Percentiles rank a stretch among this genome's conserved stretches.
Conservation (phyloP, 2,797 vertebrate genomes). For the Intellagama lesueurii region DNA sequence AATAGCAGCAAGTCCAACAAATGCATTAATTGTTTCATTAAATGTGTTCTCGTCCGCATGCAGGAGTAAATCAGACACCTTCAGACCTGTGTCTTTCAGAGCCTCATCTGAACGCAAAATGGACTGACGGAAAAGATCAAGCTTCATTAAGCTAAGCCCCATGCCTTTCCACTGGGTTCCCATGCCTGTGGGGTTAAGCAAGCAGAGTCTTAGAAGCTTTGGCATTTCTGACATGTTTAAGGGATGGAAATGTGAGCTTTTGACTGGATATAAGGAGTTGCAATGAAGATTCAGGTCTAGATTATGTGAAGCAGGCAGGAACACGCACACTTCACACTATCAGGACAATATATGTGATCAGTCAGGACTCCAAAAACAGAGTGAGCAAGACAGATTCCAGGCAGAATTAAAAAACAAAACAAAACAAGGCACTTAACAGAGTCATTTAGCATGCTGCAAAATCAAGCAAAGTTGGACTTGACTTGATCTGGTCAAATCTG, state of each 20-base stretch:
- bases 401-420: background rate
- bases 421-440: background rate
- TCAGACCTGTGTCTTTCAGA: conserved; percentile 86
- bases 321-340: too few relatives aligned
- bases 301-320: background rate
- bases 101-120: conserved; percentile 87
- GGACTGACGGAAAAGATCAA: conserved; percentile 87
- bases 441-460: background rate
- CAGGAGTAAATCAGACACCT: conserved; percentile 88
- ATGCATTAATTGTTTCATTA: conserved; percentile 90
- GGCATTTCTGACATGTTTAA: background rate
- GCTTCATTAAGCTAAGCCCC: conserved; percentile 93
- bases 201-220: background rate
- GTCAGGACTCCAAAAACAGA: background rate
- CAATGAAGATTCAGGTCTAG: background rate
- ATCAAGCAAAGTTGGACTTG: background rate
- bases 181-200: conserved; percentile 85
- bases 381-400: background rate
- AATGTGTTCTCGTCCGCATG: conserved; percentile 87
- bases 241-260: background rate
- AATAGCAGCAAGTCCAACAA: conserved; percentile 93
- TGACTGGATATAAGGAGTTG: background rate
- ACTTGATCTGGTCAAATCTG: background rate
- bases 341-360: background rate
- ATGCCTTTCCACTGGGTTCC: conserved; percentile 95